A percentile compares a stretch with the other conserved stretches of the same genome.
Conservation (phyloP, 1,140 invertebrate genomes). For the Manduca sexta region DNA sequence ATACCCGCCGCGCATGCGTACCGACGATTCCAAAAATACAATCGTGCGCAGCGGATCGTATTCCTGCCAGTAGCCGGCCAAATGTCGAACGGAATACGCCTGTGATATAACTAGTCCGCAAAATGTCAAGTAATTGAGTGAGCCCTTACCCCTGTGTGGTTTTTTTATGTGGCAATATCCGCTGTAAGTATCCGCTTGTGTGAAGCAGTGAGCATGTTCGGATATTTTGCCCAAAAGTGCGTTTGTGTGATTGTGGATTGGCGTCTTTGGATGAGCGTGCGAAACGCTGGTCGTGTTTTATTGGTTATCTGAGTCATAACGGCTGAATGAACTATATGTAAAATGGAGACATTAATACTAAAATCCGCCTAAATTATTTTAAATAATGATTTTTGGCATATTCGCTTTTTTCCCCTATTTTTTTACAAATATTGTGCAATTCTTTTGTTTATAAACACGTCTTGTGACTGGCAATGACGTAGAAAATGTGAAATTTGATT, state of each 20-base stretch:
- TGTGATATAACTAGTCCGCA: conserved; percentile 53
- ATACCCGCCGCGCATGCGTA: conserved; percentile 35
- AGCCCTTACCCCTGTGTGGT: conserved; percentile 32
- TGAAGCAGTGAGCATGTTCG: background rate
- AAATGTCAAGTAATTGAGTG: conserved; percentile 61
- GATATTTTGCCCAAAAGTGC: no score
- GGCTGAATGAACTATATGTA: background rate
- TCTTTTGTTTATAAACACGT: background rate
- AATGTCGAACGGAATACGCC: conserved; percentile 20
- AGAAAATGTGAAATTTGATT: background rate
- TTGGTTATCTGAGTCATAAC: background rate
- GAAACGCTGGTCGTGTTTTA: background rate
- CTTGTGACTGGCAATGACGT: no score
- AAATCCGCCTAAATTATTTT: no score
- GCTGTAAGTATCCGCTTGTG: conserved; percentile 52
- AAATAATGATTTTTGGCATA: background rate
- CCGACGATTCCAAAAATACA: conserved; percentile 49
- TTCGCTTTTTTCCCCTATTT: no score
- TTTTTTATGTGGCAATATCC: conserved; percentile 38
- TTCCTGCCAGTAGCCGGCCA: conserved; percentile 45
- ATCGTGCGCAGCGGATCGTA: conserved; percentile 42
- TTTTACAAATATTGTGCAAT: background rate
- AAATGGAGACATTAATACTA: no score
- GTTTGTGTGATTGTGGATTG: background rate
- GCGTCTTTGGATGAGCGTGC: background rate